Conservation (phyloP, 2,113 vertebrate species). For the Nesogale talazaci region DNA sequence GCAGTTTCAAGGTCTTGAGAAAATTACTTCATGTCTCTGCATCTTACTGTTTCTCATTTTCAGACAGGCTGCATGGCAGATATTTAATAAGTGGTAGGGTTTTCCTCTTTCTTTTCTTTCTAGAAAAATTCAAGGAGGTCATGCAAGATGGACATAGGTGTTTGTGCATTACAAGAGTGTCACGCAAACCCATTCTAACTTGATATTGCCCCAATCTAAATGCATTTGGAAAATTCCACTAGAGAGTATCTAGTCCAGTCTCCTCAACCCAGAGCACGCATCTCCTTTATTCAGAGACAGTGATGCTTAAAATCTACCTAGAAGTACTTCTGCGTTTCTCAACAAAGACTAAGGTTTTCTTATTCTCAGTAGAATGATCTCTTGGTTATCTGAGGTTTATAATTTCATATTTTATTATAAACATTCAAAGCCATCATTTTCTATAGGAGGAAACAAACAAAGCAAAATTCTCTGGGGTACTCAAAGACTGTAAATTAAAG, state of each 20-base stretch:
- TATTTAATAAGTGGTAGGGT: background rate
- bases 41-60: background rate
- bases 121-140: background rate
- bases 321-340: background rate
- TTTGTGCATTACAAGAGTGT: fast-evolving
- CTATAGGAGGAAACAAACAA: background rate
- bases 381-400: background rate
- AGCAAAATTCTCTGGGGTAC: background rate
- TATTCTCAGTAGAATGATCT: fast-evolving
- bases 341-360: background rate
- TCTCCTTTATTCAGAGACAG: background rate
- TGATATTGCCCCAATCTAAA: background rate
- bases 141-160: too few relatives aligned
- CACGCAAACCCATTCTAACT: too few relatives aligned
- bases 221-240: background rate
- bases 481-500: conserved; percentile 49
- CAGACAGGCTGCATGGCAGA: too few relatives aligned
- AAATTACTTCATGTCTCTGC: background rate
- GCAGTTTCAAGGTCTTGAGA: too few relatives aligned
- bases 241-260: too few relatives aligned
- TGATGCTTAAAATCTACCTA: background rate
- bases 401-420: background rate
- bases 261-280: fast-evolving
- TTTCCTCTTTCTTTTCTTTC: too few relatives aligned
- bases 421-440: conserved; percentile 23